These are phyloP conservation scores for Coregonus ussuriensis DNA, from an alignment of 2,797 vertebrate species.

Conservation along the genomic window DNA sequence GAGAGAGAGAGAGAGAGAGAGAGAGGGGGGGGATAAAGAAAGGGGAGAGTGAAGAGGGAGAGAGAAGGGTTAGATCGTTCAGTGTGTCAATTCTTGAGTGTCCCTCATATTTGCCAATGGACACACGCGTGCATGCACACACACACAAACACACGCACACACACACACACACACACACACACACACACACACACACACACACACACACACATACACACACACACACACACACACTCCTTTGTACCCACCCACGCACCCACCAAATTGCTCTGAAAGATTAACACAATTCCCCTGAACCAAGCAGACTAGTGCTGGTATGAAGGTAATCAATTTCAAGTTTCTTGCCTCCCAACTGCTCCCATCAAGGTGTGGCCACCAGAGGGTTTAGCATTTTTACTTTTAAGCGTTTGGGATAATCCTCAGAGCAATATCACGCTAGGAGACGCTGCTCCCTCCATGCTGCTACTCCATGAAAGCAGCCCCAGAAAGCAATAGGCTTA, in stretches of 20 bases:
- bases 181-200: too few relatives aligned
- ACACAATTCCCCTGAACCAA: conserved; percentile 41
- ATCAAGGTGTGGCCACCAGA: conserved; percentile 54
- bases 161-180: too few relatives aligned
- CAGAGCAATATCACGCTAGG: conserved; percentile 71
- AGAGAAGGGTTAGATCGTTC: conserved; percentile 9
- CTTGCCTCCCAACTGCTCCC: conserved; percentile 55
- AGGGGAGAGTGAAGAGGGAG: not conserved
- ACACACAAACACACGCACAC: not conserved
- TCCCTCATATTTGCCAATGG: too few relatives aligned
- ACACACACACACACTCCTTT: not conserved
- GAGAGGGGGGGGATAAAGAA: not conserved
- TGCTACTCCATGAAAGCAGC: conserved; percentile 50
- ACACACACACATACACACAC: too few relatives aligned
- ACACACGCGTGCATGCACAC: too few relatives aligned
- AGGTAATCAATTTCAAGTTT: conserved; percentile 62
- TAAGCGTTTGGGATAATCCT: conserved; percentile 70
- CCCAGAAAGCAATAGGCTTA: conserved; percentile 71
- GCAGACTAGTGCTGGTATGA: conserved; percentile 40
- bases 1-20: not conserved
- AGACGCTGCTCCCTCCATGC: conserved; percentile 44
- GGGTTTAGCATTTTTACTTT: conserved; percentile 69
- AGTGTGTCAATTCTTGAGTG: not conserved
- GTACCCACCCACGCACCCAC: not conserved
- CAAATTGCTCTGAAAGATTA: conserved; percentile 46